Evolutionary conservation across 2,797 vertebrate species (phyloP).

Genomic region (Eulemur coronatus): DNA sequence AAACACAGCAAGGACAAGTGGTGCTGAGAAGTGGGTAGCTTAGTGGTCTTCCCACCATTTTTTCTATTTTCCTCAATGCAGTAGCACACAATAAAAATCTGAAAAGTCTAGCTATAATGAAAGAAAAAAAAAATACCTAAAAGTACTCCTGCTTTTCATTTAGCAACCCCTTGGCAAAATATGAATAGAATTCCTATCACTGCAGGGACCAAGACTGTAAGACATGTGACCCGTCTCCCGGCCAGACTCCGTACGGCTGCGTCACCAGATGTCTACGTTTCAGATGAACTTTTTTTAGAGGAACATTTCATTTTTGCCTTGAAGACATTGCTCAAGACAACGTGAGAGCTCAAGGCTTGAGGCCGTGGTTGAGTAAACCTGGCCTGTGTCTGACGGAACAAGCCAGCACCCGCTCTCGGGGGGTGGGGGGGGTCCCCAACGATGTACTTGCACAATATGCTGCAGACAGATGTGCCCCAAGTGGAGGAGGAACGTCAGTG

Average conservation of each 20-base stretch:
- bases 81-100: neutral
- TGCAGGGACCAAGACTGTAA: neutral
- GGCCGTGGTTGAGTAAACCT: neutral
- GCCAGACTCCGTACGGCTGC: neutral
- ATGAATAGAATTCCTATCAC: neutral
- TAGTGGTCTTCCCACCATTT: neutral
- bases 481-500: neutral
- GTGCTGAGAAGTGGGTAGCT: neutral
- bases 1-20: neutral
- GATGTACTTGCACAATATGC: neutral
- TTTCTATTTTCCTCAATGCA: neutral
- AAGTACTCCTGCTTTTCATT: neutral
- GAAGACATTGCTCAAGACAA: neutral
- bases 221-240: neutral
- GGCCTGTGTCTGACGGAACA: neutral
- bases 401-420: neutral
- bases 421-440: neutral
- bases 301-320: neutral
- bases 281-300: neutral
- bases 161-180: neutral
- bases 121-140: constrained; percentile 14
- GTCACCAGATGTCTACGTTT: neutral
- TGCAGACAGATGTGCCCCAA: neutral
- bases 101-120: neutral
- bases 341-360: neutral